phyloP scores from a whole-genome alignment of 2,113 vertebrate genomes.

The Epinephelus lanceolatus region DNA sequence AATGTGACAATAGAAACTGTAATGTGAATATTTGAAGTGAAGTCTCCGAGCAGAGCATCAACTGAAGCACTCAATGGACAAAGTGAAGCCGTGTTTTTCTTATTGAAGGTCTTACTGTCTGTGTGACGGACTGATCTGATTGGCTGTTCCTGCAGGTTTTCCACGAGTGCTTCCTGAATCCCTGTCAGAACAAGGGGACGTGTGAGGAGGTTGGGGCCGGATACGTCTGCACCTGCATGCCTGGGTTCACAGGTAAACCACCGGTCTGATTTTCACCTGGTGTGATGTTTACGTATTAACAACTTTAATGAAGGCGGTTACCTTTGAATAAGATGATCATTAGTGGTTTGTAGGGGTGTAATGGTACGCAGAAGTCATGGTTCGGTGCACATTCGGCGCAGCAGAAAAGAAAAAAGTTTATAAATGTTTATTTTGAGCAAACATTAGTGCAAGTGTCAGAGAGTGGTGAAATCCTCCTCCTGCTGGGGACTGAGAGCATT shows the following conservation, averaged over 20 bases:
- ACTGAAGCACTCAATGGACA: too few species aligned
- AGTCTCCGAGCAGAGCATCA: neutral
- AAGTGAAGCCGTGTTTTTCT: neutral
- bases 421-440: too few species aligned
- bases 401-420: too few species aligned
- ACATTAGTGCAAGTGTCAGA: too few species aligned
- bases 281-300: neutral
- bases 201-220: slow-evolving; percentile 95
- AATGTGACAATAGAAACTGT: neutral
- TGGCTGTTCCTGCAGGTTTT: slow-evolving; percentile 87
- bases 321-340: neutral
- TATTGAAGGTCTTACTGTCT: neutral
- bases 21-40: neutral
- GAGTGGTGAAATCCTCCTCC: too few species aligned
- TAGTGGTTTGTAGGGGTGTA: too few species aligned
- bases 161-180: slow-evolving; percentile 96
- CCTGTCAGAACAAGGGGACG: slow-evolving; percentile 93
- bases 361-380: too few species aligned
- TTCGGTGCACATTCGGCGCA: too few species aligned
- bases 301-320: neutral
- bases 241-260: slow-evolving; percentile 85
- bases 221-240: slow-evolving; percentile 91
- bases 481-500: too few species aligned
- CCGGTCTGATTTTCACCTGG: neutral
- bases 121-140: neutral